These are phyloP conservation scores for Mixornis gularis DNA, from an alignment of 2,113 vertebrate species.

Conservation along the genomic window DNA sequence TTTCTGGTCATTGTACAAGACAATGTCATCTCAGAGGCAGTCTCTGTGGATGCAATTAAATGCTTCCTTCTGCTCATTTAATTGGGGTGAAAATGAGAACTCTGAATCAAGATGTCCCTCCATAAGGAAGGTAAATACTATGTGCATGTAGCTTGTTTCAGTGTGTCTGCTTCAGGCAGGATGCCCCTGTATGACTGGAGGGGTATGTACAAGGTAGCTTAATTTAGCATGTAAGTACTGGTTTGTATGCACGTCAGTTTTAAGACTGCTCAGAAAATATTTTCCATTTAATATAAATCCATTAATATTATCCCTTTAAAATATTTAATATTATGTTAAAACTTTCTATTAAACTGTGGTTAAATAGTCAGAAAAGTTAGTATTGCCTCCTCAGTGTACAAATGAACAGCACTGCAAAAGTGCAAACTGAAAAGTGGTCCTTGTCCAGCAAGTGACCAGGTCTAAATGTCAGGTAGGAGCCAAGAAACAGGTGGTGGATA, in stretches of 20 bases:
- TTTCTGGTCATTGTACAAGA: background rate
- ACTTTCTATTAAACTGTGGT: background rate
- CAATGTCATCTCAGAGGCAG: background rate
- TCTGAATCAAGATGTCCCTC: background rate
- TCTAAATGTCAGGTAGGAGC: background rate
- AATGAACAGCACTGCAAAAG: background rate
- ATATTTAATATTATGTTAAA: background rate
- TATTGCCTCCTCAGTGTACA: background rate
- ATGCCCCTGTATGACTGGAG: background rate
- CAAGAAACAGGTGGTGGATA: background rate
- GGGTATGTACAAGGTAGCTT: background rate
- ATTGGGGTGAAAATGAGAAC: background rate
- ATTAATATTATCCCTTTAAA: too few relatives aligned
- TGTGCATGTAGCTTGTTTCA: background rate
- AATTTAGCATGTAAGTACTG: background rate
- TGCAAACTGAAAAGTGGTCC: fast-evolving
- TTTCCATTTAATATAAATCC: too few relatives aligned
- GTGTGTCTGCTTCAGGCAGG: background rate
- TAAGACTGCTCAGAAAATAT: background rate
- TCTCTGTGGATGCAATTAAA: background rate
- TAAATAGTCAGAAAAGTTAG: background rate
- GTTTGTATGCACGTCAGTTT: background rate
- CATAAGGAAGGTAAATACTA: background rate
- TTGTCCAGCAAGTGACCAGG: background rate
- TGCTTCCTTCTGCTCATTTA: background rate